phyloP scores from a whole-genome alignment of 2,113 vertebrate genomes.

The Microcebus lehilahytsara region DNA sequence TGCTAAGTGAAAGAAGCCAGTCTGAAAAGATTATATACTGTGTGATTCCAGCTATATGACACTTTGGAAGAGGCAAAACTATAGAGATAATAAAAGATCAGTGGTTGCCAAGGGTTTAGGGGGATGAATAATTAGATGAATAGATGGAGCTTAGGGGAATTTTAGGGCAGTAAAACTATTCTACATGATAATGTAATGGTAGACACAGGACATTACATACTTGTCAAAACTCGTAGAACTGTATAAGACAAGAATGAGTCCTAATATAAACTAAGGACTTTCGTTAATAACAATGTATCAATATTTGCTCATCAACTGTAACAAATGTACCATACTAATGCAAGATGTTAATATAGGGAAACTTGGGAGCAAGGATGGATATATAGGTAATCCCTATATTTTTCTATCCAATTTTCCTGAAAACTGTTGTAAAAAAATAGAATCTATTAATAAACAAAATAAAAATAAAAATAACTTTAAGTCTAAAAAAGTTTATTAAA shows the following conservation, averaged over 20 bases:
- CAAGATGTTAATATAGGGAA: background rate
- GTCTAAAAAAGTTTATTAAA: background rate
- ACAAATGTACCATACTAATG: background rate
- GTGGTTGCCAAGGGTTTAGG: background rate
- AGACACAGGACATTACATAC: background rate
- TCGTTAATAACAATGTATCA: background rate
- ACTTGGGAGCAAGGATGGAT: background rate
- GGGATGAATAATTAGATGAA: background rate
- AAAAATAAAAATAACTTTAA: background rate
- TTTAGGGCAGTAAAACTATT: background rate
- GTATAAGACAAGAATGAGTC: background rate
- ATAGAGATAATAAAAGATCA: background rate
- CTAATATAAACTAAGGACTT: background rate
- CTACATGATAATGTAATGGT: background rate
- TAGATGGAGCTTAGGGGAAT: background rate
- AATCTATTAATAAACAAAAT: background rate
- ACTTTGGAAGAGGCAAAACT: slow-evolving; percentile 6
- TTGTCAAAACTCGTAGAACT: background rate
- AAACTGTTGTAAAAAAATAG: background rate
- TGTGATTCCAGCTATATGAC: background rate
- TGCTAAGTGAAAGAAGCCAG: background rate
- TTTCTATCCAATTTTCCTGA: background rate
- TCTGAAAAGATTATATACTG: background rate
- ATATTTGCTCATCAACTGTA: background rate
- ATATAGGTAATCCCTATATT: background rate